phyloP scores from a whole-genome alignment of 2,797 vertebrate species.

The Antrozous pallidus region DNA sequence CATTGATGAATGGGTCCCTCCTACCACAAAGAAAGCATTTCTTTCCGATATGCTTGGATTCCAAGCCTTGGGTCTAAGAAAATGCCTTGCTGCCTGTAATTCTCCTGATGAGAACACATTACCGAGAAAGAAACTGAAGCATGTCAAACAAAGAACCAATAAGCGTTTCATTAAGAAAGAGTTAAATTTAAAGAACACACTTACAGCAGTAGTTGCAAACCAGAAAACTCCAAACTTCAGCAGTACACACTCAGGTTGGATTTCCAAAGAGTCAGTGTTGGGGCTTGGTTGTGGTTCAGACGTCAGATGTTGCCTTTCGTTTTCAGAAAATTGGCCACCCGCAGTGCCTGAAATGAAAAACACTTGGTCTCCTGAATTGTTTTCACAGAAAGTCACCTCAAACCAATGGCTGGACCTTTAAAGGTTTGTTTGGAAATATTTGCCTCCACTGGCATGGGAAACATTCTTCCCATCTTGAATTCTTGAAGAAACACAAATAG shows the following conservation, averaged over 20 bases:
- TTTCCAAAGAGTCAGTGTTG: slow-evolving; percentile 5
- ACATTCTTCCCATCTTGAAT: background rate
- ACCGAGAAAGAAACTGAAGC: slow-evolving; percentile 64
- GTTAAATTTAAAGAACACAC: slow-evolving; percentile 18
- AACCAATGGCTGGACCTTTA: slow-evolving; percentile 32
- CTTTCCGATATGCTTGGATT: slow-evolving; percentile 34
- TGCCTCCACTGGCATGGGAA: background rate
- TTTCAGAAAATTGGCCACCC: slow-evolving; percentile 46
- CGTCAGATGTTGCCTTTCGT: background rate
- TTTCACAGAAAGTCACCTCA: slow-evolving; percentile 47
- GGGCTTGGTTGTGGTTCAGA: slow-evolving; percentile 41
- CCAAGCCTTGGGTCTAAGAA: slow-evolving; percentile 18
- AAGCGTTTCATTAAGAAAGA: slow-evolving; percentile 4
- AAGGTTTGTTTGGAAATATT: slow-evolving; percentile 41
- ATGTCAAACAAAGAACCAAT: background rate
- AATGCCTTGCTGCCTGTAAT: background rate
- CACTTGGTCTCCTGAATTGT: slow-evolving; percentile 82
- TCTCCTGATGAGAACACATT: background rate
- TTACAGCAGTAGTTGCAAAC: background rate
- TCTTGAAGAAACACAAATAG: background rate
- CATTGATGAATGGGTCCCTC: slow-evolving; percentile 68
- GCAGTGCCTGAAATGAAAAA: background rate
- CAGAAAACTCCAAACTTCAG: slow-evolving; percentile 13
- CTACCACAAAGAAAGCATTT: slow-evolving; percentile 66
- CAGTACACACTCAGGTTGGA: background rate